A percentile compares a stretch with the other conserved stretches of the same genome.
phyloP scores from a whole-genome alignment of 2,797 vertebrate species.

The Hippocampus kuda region DNA sequence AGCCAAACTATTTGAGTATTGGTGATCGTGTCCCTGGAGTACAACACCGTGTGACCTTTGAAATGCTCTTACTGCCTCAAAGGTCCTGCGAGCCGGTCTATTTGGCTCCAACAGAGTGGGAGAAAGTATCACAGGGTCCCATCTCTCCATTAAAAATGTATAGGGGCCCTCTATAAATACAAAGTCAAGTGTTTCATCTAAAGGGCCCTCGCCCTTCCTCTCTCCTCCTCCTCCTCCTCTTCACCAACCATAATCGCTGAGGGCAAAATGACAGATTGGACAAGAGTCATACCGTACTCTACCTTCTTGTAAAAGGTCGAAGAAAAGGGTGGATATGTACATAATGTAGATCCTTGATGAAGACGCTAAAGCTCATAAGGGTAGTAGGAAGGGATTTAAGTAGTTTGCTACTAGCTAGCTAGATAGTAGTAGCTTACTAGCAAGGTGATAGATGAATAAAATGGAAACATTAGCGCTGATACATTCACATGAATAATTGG shows the following conservation, averaged over 20 bases:
- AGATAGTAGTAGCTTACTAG: not conserved
- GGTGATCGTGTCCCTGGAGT: constrained; percentile 6
- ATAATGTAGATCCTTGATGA: too few relatives aligned
- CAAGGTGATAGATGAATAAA: not conserved
- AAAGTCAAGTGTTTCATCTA: constrained; percentile 61
- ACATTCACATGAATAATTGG: constrained; percentile 48
- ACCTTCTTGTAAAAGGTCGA: constrained; percentile 6
- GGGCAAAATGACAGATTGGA: not conserved
- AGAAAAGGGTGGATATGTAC: not conserved
- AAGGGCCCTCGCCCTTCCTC: constrained; percentile 40
- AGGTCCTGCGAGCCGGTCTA: constrained; percentile 35
- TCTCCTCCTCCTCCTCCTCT: constrained; percentile 26
- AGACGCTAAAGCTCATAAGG: not conserved
- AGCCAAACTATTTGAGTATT: not conserved
- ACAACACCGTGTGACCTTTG: constrained; percentile 3
- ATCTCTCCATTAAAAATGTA: constrained; percentile 67
- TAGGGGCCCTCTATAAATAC: constrained; percentile 66
- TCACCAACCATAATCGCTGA: not conserved
- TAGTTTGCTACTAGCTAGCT: not conserved
- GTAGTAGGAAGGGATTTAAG: not conserved
- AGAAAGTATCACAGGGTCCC: constrained; percentile 13
- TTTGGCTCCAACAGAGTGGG: not conserved
- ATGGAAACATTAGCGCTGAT: constrained; percentile 1
- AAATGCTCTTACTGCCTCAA: constrained; percentile 11
- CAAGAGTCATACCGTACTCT: not conserved